A percentile compares a stretch with the other conserved stretches of the same genome.
Conservation (phyloP, 35 echinoderm and acorn worm species). For the Heliocidaris erythrogramma region DNA sequence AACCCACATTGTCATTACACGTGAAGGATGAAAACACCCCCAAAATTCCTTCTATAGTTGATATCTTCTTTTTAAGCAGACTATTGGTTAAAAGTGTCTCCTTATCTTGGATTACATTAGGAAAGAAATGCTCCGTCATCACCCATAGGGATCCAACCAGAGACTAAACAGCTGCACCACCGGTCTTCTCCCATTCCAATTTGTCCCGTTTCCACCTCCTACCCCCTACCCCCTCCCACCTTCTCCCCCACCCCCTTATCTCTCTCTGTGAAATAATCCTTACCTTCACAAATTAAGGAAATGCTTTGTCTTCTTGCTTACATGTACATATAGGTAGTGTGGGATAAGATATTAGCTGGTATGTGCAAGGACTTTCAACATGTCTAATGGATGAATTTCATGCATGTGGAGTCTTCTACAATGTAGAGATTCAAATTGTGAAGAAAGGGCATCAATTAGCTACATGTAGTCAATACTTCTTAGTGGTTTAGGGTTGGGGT, state of each 20-base stretch:
- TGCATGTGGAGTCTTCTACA: neutral
- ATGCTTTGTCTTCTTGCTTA: too few relatives aligned
- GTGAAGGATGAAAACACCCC: neutral
- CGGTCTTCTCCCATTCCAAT: constrained; percentile 19
- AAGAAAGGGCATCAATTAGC: neutral
- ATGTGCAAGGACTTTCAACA: neutral
- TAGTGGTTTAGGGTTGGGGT: neutral
- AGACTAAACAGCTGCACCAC: constrained; percentile 28
- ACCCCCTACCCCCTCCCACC: neutral
- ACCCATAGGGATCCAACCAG: neutral
- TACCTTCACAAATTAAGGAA: neutral
- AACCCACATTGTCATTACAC: neutral
- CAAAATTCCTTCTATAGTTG: neutral
- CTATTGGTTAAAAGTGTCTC: neutral
- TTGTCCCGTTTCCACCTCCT: neutral
- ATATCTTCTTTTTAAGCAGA: neutral
- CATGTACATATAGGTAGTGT: neutral
- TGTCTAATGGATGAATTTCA: neutral
- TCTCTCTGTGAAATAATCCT: neutral
- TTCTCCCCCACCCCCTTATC: neutral
- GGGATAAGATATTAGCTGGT: neutral
- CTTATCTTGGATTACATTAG: constrained; percentile 20
- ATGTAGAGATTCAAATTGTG: too few relatives aligned
- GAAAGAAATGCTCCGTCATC: constrained; percentile 38
- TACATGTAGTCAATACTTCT: neutral